phyloP scores from a whole-genome alignment of 2,797 vertebrate genomes.

The Clarias fuscus region DNA sequence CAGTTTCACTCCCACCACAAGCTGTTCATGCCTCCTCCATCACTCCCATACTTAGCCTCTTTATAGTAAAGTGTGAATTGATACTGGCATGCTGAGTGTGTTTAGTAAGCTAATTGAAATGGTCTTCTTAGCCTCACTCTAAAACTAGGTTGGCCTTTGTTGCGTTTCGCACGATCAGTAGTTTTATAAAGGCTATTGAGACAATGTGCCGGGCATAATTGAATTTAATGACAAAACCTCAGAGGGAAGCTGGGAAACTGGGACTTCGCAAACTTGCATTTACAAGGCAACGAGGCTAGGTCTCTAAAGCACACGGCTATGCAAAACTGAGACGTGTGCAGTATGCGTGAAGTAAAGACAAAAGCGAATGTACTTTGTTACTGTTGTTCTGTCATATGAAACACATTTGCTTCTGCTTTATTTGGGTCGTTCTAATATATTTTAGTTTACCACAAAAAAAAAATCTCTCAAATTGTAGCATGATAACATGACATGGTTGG shows the following conservation, averaged over 20 bases:
- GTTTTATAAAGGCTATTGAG: slow-evolving; percentile 14
- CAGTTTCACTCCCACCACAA: slow-evolving; percentile 23
- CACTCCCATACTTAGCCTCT: neutral
- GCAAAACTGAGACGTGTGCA: neutral
- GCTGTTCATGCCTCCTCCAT: slow-evolving; percentile 7
- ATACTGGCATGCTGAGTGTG: neutral
- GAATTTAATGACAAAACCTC: slow-evolving; percentile 12
- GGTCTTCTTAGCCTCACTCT: slow-evolving; percentile 5
- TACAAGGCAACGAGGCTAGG: neutral
- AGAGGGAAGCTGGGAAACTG: slow-evolving; percentile 8
- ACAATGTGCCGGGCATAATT: neutral
- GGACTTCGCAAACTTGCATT: neutral
- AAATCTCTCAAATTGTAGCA: neutral
- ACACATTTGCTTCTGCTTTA: slow-evolving; percentile 1
- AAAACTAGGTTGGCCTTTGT: slow-evolving; percentile 1
- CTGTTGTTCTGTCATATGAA: neutral
- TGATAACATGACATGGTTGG: neutral
- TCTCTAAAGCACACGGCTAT: neutral
- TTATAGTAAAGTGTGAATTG: slow-evolving; percentile 10
- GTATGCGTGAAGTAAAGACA: neutral
- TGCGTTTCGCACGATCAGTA: slow-evolving; percentile 7
- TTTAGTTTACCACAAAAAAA: neutral
- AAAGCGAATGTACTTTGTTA: neutral
- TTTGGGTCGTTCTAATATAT: neutral
- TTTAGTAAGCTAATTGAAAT: slow-evolving; percentile 12